Evolutionary conservation across 2,888 invertebrate genomes (phyloP).

Genomic region (Aleiodes alternator): DNA sequence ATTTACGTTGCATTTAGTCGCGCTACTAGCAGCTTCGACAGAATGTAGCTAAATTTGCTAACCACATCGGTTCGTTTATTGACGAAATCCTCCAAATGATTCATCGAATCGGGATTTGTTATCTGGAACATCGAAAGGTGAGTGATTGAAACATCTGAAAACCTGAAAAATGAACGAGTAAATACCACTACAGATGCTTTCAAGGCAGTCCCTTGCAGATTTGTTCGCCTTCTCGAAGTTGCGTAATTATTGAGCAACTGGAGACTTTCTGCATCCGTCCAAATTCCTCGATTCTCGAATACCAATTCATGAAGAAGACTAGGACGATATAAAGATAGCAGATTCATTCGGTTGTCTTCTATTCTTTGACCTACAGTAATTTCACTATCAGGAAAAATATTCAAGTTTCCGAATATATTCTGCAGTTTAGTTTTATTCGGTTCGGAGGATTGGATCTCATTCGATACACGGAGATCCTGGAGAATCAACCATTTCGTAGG

Average conservation of each 20-base stretch:
- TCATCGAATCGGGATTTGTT: conserved; percentile 71
- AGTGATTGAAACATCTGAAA: background rate
- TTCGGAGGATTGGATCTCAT: background rate
- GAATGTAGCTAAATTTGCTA: conserved; percentile 69
- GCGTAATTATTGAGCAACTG: conserved; percentile 47
- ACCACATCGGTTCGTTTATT: conserved; percentile 68
- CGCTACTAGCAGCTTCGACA: conserved; percentile 64
- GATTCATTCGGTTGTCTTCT: conserved; percentile 48
- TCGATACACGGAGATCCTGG: conserved; percentile 51
- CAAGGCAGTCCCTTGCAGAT: conserved; percentile 61
- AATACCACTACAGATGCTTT: conserved; percentile 65
- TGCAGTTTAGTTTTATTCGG: conserved; percentile 28
- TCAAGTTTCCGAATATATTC: conserved; percentile 53
- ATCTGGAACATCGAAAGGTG: conserved; percentile 58
- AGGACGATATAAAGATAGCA: conserved; percentile 65
- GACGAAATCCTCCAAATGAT: conserved; percentile 75
- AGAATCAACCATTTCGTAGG: conserved; percentile 67
- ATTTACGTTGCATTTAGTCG: conserved; percentile 72
- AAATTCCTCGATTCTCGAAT: conserved; percentile 65
- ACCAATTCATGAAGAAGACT: conserved; percentile 56
- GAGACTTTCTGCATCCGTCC: conserved; percentile 59
- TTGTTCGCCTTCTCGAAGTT: conserved; percentile 62
- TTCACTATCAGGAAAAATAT: conserved; percentile 67
- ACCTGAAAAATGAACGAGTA: background rate
- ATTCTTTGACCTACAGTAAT: conserved; percentile 57